A percentile compares a stretch with the other conserved stretches of the same genome.
phyloP scores from a whole-genome alignment of 64 coral and sea anemone genomes.

The Hydrozoanthus tunicans region DNA sequence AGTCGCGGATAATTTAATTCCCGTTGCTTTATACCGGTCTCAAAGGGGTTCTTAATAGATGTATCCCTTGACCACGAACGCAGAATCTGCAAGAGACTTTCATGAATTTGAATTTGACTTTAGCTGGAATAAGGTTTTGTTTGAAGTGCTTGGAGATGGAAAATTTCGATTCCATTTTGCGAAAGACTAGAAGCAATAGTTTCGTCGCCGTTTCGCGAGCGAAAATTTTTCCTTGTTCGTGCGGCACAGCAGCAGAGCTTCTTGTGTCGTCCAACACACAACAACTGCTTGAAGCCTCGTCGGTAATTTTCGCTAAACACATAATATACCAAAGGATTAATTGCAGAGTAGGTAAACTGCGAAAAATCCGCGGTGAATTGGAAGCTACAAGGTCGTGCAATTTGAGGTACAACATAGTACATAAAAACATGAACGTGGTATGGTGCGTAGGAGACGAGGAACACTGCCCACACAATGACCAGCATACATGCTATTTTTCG shows the following conservation, averaged over 20 bases:
- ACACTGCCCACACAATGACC: conserved; percentile 14
- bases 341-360: conserved; percentile 42
- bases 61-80: too few species aligned
- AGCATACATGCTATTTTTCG: conserved; percentile 28
- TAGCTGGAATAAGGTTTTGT: neutral
- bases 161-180: neutral
- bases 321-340: conserved; percentile 37
- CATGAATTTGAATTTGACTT: too few species aligned
- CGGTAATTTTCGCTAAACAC: conserved; percentile 46
- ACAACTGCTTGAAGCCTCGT: neutral
- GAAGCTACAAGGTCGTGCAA: conserved; percentile 27
- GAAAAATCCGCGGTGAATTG: conserved; percentile 41
- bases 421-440: conserved; percentile 39
- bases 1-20: too few species aligned
- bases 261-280: neutral
- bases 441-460: conserved; percentile 1
- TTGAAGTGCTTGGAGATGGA: neutral
- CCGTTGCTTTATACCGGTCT: too few species aligned
- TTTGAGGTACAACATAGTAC: conserved; percentile 25
- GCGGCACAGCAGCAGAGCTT: neutral
- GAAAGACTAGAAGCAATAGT: neutral
- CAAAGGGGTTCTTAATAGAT: too few species aligned
- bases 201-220: neutral
- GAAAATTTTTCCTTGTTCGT: neutral
- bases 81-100: too few species aligned